These are phyloP conservation scores for Hirtodrosophila confusa DNA, from an alignment of 2,888 invertebrate species.

Conservation along the genomic window DNA sequence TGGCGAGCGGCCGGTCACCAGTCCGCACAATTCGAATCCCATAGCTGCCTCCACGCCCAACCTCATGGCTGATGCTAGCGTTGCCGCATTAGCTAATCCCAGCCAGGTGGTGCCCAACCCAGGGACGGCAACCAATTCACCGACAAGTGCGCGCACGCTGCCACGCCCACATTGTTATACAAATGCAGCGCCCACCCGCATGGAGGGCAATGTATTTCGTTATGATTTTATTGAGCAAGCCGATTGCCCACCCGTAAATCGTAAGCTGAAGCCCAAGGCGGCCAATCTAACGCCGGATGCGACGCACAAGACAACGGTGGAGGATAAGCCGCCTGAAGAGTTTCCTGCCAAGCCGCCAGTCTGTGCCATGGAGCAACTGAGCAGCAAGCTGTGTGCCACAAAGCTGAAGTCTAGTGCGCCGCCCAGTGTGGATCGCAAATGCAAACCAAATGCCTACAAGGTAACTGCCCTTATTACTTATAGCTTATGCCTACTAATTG, in stretches of 20 bases:
- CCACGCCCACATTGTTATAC: constrained; percentile 85
- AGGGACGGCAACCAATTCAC: constrained; percentile 36
- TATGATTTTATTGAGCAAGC: constrained; percentile 85
- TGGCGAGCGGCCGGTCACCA: constrained; percentile 73
- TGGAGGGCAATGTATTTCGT: constrained; percentile 85
- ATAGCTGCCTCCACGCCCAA: constrained; percentile 83
- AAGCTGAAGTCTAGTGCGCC: constrained; percentile 80
- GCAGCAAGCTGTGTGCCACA: constrained; percentile 58
- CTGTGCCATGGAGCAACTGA: constrained; percentile 61
- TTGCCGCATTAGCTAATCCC: constrained; percentile 9
- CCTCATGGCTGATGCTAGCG: constrained; percentile 72
- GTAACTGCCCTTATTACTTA: constrained; percentile 65
- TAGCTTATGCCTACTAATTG: background rate
- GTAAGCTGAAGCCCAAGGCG: constrained; percentile 90
- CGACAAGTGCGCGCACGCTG: constrained; percentile 73
- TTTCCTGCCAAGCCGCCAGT: constrained; percentile 81
- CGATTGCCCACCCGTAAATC: constrained; percentile 90
- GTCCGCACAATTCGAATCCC: constrained; percentile 78
- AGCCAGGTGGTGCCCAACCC: constrained; percentile 11
- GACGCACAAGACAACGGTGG: constrained; percentile 48
- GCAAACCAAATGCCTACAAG: constrained; percentile 86
- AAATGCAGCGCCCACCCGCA: constrained; percentile 85
- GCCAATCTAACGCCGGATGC: constrained; percentile 24
- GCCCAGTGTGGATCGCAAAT: constrained; percentile 87
- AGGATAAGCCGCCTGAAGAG: constrained; percentile 81